Evolutionary conservation across 2,888 invertebrate species (phyloP).

Genomic region (Heliconius ismenius): DNA sequence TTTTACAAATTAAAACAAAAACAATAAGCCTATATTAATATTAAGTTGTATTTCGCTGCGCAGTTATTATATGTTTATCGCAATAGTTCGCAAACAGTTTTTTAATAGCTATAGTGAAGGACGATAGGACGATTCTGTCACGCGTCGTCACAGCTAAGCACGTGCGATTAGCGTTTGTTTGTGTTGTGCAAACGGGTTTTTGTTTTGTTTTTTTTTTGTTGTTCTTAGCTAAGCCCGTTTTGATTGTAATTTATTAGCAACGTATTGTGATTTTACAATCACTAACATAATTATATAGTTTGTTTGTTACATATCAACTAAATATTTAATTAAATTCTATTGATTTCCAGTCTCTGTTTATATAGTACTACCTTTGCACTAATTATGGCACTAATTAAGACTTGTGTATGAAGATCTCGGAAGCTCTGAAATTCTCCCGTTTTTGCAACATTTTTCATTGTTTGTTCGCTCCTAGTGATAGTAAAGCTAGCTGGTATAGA

Average conservation of each 20-base stretch:
- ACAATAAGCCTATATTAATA: constrained; percentile 27
- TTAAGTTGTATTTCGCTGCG: constrained; percentile 32
- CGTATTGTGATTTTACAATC: no score
- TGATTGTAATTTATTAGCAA: no score
- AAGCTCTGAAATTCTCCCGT: no score
- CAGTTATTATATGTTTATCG: constrained; percentile 49
- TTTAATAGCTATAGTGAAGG: constrained; percentile 54
- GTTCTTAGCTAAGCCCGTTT: constrained; percentile 3
- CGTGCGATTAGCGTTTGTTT: constrained; percentile 41
- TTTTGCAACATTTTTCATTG: neutral
- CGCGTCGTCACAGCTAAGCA: constrained; percentile 45
- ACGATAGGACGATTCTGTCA: constrained; percentile 50
- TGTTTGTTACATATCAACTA: neutral
- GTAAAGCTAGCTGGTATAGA: no score
- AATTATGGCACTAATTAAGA: no score
- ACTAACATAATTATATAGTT: no score
- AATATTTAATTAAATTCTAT: neutral
- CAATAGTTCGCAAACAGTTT: constrained; percentile 55
- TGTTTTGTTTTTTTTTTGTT: constrained; percentile 20
- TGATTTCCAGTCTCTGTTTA: neutral
- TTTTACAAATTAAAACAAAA: neutral
- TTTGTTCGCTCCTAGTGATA: neutral
- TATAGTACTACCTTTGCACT: no score
- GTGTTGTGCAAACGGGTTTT: constrained; percentile 26
- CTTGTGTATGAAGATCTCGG: no score